Evolutionary conservation across 2,113 vertebrate species (phyloP).

Genomic region (Toxostoma redivivum): DNA sequence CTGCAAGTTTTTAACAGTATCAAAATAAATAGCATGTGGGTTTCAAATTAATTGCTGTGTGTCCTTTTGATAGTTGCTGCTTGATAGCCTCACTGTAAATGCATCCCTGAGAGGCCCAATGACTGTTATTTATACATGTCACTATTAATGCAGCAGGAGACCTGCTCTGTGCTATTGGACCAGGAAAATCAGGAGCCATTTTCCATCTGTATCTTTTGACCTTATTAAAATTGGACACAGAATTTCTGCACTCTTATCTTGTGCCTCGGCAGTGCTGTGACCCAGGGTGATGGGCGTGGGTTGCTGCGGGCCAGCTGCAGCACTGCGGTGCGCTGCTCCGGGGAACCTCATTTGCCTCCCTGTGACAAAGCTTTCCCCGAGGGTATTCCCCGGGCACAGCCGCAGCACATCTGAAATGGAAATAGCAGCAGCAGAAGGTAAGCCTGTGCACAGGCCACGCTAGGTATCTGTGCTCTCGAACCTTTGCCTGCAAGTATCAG

Average conservation of each 20-base stretch:
- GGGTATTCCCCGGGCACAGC: conserved; percentile 25
- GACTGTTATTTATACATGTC: not conserved
- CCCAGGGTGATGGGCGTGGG: not conserved
- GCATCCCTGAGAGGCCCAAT: not conserved
- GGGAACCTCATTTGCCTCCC: conserved; percentile 16
- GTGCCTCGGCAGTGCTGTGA: not conserved
- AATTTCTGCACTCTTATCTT: not conserved
- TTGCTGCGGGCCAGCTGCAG: not conserved
- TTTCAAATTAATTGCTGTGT: not conserved
- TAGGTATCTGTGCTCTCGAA: not conserved
- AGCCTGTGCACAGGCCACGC: not conserved
- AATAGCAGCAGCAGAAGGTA: conserved; percentile 28
- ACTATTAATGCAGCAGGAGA: not conserved
- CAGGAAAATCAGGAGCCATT: not conserved
- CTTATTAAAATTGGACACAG: rapidly evolving
- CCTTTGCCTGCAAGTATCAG: not conserved
- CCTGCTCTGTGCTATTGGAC: not conserved
- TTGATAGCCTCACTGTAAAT: not conserved
- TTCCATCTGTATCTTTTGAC: not conserved
- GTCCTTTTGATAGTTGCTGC: not conserved
- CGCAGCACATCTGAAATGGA: not conserved
- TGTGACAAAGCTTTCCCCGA: not conserved
- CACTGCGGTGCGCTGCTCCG: not conserved
- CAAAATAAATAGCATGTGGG: not conserved
- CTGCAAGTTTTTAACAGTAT: not conserved